Conservation (phyloP, 1,140 invertebrate genomes). For the Pseudoatta argentina region DNA sequence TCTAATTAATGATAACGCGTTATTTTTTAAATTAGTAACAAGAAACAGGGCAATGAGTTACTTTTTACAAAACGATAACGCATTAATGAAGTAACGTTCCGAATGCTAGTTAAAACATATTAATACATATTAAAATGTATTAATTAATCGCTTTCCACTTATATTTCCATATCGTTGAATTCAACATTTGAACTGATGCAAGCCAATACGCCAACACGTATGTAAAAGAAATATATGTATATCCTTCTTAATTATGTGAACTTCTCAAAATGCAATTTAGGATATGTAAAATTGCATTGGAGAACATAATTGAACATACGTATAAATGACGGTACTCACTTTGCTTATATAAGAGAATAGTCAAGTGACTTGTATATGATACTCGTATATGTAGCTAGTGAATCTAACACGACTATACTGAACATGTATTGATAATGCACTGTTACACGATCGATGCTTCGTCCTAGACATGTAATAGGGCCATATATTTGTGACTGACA, state of each 20-base stretch:
- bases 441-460: constrained; percentile 50
- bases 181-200: neutral
- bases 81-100: too few relatives aligned
- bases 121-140: neutral
- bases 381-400: constrained; percentile 24
- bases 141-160: constrained; percentile 6
- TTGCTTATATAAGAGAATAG: constrained; percentile 11
- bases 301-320: constrained; percentile 1
- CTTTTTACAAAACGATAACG: too few relatives aligned
- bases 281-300: neutral
- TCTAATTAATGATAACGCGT: too few relatives aligned
- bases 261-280: constrained; percentile 13
- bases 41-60: too few relatives aligned
- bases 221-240: constrained; percentile 21
- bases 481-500: constrained; percentile 44
- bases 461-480: constrained; percentile 48
- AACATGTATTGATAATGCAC: constrained; percentile 46
- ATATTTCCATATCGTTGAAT: constrained; percentile 29
- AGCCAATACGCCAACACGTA: neutral
- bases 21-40: too few relatives aligned
- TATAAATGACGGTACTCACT: neutral
- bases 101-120: too few relatives aligned
- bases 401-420: constrained; percentile 6
- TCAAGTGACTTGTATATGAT: neutral
- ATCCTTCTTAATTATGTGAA: constrained; percentile 16